Base-by-base conservation (phyloP, 1,140 invertebrate genomes). In the Frieseomelitta varia region DNA sequence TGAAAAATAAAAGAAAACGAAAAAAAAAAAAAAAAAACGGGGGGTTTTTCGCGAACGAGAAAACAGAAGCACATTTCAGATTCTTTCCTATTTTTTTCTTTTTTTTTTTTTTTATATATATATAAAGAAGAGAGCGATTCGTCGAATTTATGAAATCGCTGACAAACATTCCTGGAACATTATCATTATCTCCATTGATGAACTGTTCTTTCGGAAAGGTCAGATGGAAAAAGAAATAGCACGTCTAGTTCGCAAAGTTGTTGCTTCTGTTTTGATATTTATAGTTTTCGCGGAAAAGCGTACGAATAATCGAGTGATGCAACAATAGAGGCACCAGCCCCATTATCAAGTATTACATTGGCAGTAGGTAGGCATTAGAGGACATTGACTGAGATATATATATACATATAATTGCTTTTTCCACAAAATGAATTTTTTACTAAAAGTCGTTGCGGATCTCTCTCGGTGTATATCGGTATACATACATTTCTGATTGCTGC, bases 371-470 rank as follows among this genome's bases (percentile, higher is more conserved):
- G 67, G 30, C 67, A 51, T 61, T 71, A n/a, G 67, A 27, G 67
- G 39, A 58, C 56, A 63, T 58, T 47, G 76, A 84, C 56, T 84
- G 81, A 84, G 17, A 47, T 58, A 75, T 61, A 58, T 15, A 19
- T 30, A 61, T 0, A 15, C 72, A 56, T n/a, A 71, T 2, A 2
- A 79, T 78, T 63, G 14, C 30, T 67, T 72, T 77, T 63, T 82
- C 47, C 55, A 53, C 39, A 39, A 34, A n/a, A 34, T 47, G 21
- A 61, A 73, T 53, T 63, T 78, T 77, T 65, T 69, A 30, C 63
- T 11, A 34, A 56, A 76, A 8, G 69, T 68, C 73, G 53, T 74
- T 30, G 30, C 30, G 17, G 67, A 34, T 27, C 51, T 65, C 47
- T 61, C 55, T 63, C 21, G 74, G 4, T 4, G 10, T 17, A 27